These are phyloP conservation scores for Hybos culiciformis DNA, from an alignment of 2,888 invertebrate genomes.

Conservation along the genomic window DNA sequence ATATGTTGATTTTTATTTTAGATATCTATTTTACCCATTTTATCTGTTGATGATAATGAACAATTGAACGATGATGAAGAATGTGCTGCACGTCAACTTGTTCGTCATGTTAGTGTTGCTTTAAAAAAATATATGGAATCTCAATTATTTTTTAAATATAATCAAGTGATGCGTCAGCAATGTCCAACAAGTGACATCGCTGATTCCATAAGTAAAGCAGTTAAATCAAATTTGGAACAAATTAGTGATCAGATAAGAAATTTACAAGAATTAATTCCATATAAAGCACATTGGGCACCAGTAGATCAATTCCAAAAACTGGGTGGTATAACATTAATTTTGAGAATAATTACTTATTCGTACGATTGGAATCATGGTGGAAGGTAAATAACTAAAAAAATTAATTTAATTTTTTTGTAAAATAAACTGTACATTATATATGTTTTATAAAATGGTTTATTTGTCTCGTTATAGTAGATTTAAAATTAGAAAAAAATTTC, in stretches of 20 bases:
- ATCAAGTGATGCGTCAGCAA: slow-evolving; percentile 49
- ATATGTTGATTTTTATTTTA: slow-evolving; percentile 22
- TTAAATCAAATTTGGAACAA: slow-evolving; percentile 59
- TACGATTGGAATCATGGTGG: slow-evolving; percentile 88
- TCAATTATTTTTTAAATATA: slow-evolving; percentile 69
- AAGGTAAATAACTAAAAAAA: slow-evolving; percentile 35
- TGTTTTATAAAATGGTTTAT: background rate
- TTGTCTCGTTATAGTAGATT: background rate
- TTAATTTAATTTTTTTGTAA: too few relatives aligned
- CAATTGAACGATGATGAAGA: slow-evolving; percentile 72
- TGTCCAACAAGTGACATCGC: slow-evolving; percentile 30
- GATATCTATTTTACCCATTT: slow-evolving; percentile 75
- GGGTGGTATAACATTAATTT: slow-evolving; percentile 65
- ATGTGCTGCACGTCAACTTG: slow-evolving; percentile 79
- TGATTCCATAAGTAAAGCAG: slow-evolving; percentile 40
- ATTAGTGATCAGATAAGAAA: slow-evolving; percentile 75
- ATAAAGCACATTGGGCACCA: slow-evolving; percentile 72
- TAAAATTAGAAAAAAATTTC: background rate
- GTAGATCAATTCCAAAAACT: slow-evolving; percentile 75
- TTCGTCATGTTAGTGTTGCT: slow-evolving; percentile 80
- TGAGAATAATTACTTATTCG: slow-evolving; percentile 77
- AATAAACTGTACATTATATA: background rate
- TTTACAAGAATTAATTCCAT: slow-evolving; percentile 60
- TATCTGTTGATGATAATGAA: slow-evolving; percentile 51
- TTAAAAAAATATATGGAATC: slow-evolving; percentile 84